phyloP scores from a whole-genome alignment of 2,113 vertebrate species.

The Cynocephalus volans region DNA sequence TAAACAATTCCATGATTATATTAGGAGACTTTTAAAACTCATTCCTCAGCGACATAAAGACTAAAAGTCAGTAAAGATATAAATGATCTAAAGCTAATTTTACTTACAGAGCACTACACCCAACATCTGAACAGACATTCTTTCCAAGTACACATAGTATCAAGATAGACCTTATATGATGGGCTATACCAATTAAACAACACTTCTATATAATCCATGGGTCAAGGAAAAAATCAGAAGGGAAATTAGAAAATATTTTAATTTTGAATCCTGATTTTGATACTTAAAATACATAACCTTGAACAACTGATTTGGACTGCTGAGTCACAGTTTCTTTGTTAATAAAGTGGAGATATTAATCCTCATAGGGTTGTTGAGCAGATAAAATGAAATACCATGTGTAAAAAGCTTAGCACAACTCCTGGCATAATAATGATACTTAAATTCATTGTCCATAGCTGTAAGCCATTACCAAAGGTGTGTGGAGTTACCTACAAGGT shows the following conservation, averaged over 20 bases:
- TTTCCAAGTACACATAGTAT: not conserved
- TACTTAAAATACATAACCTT: not conserved
- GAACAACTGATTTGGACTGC: not conserved
- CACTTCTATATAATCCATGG: not conserved
- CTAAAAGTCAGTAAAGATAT: slow-evolving; percentile 3
- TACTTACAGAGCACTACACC: not conserved
- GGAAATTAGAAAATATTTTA: slow-evolving; percentile 42
- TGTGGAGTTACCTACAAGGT: not conserved
- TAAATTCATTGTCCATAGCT: not conserved
- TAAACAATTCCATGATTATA: not conserved
- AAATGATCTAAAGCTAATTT: slow-evolving; percentile 24
- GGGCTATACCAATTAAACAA: not conserved
- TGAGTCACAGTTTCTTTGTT: not conserved
- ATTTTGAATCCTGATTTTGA: slow-evolving; percentile 50
- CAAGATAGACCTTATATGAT: not conserved
- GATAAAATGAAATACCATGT: not conserved
- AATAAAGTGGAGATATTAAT: not conserved
- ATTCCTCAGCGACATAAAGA: not conserved
- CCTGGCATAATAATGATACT: not conserved
- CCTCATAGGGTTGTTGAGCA: not conserved
- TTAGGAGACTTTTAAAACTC: not conserved
- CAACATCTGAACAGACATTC: not conserved
- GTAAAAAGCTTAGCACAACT: not conserved
- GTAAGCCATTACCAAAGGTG: not conserved
- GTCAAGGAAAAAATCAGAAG: slow-evolving; percentile 20